phyloP scores from a whole-genome alignment of 2,888 invertebrate species.

The Rotaria macrura region DNA sequence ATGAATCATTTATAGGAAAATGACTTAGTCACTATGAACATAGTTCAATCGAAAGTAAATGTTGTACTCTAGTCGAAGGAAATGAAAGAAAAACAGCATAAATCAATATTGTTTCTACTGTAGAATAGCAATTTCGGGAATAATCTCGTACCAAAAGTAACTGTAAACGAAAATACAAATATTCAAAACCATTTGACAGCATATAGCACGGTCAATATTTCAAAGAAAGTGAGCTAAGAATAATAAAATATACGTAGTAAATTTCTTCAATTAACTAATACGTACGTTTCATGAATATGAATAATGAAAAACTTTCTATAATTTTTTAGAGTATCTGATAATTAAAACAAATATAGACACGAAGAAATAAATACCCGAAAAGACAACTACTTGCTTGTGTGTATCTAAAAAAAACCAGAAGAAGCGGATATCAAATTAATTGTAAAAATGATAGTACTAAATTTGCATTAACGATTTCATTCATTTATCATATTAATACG shows the following conservation, averaged over 20 bases:
- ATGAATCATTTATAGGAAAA: too few relatives aligned
- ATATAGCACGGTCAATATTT: background rate
- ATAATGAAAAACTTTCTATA: background rate
- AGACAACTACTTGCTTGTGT: background rate
- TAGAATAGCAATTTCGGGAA: too few relatives aligned
- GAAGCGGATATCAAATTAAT: background rate
- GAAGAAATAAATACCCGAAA: background rate
- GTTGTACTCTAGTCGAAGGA: too few relatives aligned
- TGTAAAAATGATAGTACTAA: background rate
- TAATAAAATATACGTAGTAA: background rate
- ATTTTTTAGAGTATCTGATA: background rate
- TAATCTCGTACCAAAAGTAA: background rate
- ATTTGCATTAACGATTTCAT: background rate
- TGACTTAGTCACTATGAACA: background rate
- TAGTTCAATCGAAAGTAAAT: background rate
- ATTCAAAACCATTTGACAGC: background rate
- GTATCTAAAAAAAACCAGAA: background rate
- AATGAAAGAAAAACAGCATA: too few relatives aligned
- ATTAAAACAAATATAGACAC: background rate
- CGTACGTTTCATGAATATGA: background rate
- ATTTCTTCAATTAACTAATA: background rate
- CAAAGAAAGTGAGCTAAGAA: background rate
- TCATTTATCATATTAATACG: background rate
- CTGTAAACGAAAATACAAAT: too few relatives aligned
- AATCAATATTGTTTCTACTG: too few relatives aligned